Base-by-base conservation (phyloP, 2,888 invertebrate genomes). In the Leucania comma region DNA sequence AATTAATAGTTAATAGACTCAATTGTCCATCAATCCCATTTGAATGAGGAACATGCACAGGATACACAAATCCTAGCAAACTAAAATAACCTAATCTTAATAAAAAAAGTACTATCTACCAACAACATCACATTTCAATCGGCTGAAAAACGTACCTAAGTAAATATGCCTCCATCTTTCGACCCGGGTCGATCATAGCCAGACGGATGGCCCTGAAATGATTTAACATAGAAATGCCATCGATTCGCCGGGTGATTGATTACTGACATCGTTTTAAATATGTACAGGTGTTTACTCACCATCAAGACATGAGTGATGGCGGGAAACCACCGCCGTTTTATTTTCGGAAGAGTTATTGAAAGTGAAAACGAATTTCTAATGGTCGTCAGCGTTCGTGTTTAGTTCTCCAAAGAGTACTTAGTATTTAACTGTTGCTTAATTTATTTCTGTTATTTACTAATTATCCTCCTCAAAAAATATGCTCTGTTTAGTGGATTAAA, bases 211-310 rank as follows among this genome's bases (percentile, higher is more conserved):
- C 29, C 78, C 82, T 81, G 68, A 82, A 82, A 67, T 82, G 82
- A 81, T 81, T 69, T 72, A 68, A 74, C 71, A 72, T 78, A 67
- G 68, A 80, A 77, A 76, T 72, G 72, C 51, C 66, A 72, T 84
- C 72, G 72, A 66, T 57, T 70, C 57, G 17, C 17, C 57, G 51
- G 57, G 61, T 84, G 82, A 83, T 83, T 81, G 84, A 83, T 84
- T 76, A 58, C 57, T 20, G 29, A 14, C n/a, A 48, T 54, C 60
- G 70, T 72, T 72, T 71, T 66, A 68, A 74, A 75, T 68, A 68
- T 68, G 14, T 76, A 61, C 61, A 80, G 59, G 54, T 56, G 62
- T 32, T 59, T 56, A 60, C 38, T 14, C 14, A 4, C 38, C 14
- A 46, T 12, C 56, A 22, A 59, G 26, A 32, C 61, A 42, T 20